Evolutionary conservation across 1,140 invertebrate genomes (phyloP).

Genomic region (Conopomorpha cramerella): DNA sequence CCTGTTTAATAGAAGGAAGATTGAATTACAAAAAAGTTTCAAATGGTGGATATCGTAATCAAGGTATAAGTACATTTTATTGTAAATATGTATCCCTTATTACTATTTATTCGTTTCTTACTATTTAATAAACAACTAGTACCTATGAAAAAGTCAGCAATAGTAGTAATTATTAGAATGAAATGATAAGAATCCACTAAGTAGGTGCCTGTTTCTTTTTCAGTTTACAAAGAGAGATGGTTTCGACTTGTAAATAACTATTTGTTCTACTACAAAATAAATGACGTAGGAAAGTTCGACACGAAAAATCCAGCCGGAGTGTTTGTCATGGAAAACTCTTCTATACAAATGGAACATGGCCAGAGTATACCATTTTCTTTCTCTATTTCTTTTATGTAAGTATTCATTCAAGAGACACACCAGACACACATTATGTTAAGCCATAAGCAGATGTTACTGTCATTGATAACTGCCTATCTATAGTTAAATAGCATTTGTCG

Average conservation of each 20-base stretch:
- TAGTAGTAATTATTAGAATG: conserved; percentile 5
- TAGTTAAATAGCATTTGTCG: too few species aligned
- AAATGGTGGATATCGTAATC: conserved; percentile 58
- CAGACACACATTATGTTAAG: too few species aligned
- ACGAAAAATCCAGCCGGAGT: conserved; percentile 67
- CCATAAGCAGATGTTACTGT: too few species aligned
- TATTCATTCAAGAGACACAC: too few species aligned
- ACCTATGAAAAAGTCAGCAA: conserved; percentile 5
- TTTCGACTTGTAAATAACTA: conserved; percentile 73
- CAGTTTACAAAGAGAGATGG: conserved; percentile 72
- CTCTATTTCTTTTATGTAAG: conserved; percentile 65
- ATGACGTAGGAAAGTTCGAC: conserved; percentile 69
- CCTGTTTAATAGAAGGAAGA: conserved; percentile 67
- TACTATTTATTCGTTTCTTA: neutral
- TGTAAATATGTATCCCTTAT: neutral
- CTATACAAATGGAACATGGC: conserved; percentile 65
- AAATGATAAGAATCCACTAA: neutral
- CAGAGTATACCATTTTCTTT: conserved; percentile 69
- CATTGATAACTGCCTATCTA: too few species aligned
- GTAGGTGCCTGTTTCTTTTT: conserved; percentile 8
- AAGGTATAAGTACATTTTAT: conserved; percentile 5
- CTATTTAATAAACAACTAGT: neutral
- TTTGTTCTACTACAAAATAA: conserved; percentile 75
- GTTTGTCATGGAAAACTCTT: conserved; percentile 71
- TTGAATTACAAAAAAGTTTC: conserved; percentile 68